Evolutionary conservation across 2,113 vertebrate genomes (phyloP).

Genomic region (Lontra canadensis): DNA sequence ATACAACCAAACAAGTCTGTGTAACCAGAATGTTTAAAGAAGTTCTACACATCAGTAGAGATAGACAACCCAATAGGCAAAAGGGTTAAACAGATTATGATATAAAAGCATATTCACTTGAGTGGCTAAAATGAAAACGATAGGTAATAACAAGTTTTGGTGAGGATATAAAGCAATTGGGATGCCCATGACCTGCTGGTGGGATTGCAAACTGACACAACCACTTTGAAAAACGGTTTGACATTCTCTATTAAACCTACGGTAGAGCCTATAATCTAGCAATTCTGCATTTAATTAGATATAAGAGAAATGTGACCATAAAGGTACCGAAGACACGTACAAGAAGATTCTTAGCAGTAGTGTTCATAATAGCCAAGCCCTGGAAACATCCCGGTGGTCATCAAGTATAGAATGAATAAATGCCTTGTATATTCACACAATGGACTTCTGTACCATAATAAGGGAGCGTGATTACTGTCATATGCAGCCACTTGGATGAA

Average conservation of each 20-base stretch:
- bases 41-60: background rate
- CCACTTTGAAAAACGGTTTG: background rate
- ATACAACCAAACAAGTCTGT: background rate
- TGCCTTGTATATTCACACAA: slow-evolving; percentile 32
- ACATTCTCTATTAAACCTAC: slow-evolving; percentile 17
- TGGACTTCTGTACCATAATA: background rate
- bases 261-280: background rate
- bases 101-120: background rate
- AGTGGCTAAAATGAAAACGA: slow-evolving; percentile 9
- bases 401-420: slow-evolving; percentile 37
- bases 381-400: background rate
- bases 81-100: background rate
- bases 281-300: slow-evolving; percentile 12
- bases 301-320: slow-evolving; percentile 20
- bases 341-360: background rate
- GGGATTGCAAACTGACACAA: background rate
- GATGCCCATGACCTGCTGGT: background rate
- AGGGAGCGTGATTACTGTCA: background rate
- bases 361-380: background rate
- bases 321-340: background rate
- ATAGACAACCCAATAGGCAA: background rate
- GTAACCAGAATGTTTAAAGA: background rate
- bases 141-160: background rate
- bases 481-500: background rate
- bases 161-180: background rate